phyloP scores from a whole-genome alignment of 2,113 vertebrate species.

The Lophius piscatorius region DNA sequence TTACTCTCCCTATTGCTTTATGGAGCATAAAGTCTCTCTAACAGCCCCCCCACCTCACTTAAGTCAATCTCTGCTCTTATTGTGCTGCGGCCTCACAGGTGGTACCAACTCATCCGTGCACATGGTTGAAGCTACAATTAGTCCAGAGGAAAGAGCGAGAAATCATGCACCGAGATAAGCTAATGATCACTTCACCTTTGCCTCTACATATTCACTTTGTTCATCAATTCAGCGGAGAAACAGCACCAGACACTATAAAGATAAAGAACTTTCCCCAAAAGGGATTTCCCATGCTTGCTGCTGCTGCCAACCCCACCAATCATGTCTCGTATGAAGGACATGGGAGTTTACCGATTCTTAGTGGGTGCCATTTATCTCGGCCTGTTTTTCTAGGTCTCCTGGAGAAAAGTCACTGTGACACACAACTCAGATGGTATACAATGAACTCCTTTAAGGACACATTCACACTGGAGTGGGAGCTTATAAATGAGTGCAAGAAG shows the following conservation, averaged over 20 bases:
- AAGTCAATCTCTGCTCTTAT: constrained; percentile 22
- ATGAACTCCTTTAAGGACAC: constrained; percentile 26
- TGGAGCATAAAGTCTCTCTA: constrained; percentile 39
- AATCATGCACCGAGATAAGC: constrained; percentile 6
- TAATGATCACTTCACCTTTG: constrained; percentile 52
- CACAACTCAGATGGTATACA: constrained; percentile 3
- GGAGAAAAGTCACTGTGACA: constrained; percentile 31
- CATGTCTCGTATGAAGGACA: constrained; percentile 45
- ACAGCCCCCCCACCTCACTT: constrained; percentile 51
- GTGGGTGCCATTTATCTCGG: constrained; percentile 31
- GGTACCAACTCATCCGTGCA: constrained; percentile 39
- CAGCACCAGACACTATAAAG: constrained; percentile 30
- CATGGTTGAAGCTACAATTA: constrained; percentile 38
- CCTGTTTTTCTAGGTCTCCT: constrained; percentile 54
- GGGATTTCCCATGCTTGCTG: constrained; percentile 46
- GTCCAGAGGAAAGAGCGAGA: constrained; percentile 4
- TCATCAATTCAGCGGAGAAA: constrained; percentile 48
- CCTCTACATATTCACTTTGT: constrained; percentile 33
- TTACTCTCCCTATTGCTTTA: constrained; percentile 53
- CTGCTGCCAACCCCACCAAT: constrained; percentile 52
- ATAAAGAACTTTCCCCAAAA: constrained; percentile 32
- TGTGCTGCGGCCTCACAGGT: constrained; percentile 12
- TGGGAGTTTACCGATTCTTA: constrained; percentile 21
- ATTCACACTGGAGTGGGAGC: constrained; percentile 3
- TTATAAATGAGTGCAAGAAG: background rate